Conservation (phyloP, 64 coral and sea anemone genomes). For the Pachyseris speciosa region DNA sequence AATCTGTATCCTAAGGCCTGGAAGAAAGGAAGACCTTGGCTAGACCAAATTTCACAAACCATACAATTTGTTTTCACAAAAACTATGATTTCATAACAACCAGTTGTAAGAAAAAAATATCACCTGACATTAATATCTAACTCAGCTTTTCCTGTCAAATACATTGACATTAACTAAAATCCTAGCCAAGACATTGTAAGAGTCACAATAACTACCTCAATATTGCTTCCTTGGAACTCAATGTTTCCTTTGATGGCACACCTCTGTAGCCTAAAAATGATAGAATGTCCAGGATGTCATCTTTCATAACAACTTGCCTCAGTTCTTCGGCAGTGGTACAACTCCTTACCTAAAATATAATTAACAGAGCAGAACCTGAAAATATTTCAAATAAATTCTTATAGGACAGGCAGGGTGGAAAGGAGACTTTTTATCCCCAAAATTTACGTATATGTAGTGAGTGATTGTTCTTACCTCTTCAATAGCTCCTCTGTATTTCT, state of each 20-base stretch:
- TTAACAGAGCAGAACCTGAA: neutral
- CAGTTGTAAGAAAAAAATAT: neutral
- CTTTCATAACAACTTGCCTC: conserved; percentile 35
- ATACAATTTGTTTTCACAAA: neutral
- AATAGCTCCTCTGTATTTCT: conserved; percentile 6
- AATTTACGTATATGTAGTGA: neutral
- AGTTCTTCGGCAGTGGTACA: conserved; percentile 41
- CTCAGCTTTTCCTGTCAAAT: neutral
- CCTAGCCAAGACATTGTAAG: neutral
- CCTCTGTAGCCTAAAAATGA: conserved; percentile 21
- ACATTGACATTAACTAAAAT: neutral
- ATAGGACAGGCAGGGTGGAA: neutral
- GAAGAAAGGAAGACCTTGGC: neutral
- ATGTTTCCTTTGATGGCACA: conserved; percentile 40
- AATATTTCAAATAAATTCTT: conserved; percentile 18
- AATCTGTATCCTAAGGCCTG: conserved; percentile 15
- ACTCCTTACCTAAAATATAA: conserved; percentile 21
- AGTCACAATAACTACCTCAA: conserved; percentile 1
- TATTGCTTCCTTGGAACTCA: conserved; percentile 45
- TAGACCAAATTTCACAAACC: neutral
- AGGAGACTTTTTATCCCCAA: neutral
- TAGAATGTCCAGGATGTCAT: conserved; percentile 42
- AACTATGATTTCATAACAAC: neutral
- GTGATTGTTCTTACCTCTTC: conserved; percentile 35
- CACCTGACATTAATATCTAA: neutral